Conservation (phyloP, 1,140 invertebrate species). For the Nephotettix cincticeps region DNA sequence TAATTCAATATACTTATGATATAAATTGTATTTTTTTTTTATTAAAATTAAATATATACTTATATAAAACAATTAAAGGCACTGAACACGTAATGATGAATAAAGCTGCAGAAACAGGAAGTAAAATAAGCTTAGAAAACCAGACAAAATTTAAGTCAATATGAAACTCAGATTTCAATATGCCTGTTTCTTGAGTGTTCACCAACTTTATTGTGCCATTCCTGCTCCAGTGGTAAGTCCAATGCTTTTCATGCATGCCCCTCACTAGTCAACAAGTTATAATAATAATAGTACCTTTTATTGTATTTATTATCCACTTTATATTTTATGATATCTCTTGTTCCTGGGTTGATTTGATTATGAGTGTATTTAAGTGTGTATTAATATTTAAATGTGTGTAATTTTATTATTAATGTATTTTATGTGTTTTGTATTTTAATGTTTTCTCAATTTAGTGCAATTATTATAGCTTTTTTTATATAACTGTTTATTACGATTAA, state of each 20-base stretch:
- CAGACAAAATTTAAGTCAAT: too few species aligned
- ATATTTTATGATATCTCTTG: conserved; percentile 4
- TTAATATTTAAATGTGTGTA: conserved; percentile 14
- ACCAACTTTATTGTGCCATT: neutral
- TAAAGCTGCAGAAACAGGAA: too few species aligned
- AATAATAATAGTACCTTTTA: conserved; percentile 16
- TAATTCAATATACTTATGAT: neutral
- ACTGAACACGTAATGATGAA: too few species aligned
- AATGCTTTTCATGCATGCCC: conserved; percentile 7
- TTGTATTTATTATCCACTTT: conserved; percentile 12
- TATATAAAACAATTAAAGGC: neutral
- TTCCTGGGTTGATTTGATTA: neutral
- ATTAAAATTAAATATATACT: neutral
- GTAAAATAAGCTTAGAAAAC: too few species aligned
- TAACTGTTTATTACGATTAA: conserved; percentile 10
- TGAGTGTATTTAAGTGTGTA: conserved; percentile 20
- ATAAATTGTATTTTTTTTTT: neutral
- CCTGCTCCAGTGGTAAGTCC: neutral
- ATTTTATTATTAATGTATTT: conserved; percentile 2
- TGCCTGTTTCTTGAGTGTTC: too few species aligned
- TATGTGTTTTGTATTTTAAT: conserved; percentile 11
- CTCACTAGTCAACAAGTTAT: conserved; percentile 22
- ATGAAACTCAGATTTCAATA: too few species aligned
- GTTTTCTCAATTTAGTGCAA: conserved; percentile 15
- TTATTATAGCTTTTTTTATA: conserved; percentile 13